Base-by-base conservation (phyloP, 2,113 vertebrate species). In the Pomatostomus ruficeps region DNA sequence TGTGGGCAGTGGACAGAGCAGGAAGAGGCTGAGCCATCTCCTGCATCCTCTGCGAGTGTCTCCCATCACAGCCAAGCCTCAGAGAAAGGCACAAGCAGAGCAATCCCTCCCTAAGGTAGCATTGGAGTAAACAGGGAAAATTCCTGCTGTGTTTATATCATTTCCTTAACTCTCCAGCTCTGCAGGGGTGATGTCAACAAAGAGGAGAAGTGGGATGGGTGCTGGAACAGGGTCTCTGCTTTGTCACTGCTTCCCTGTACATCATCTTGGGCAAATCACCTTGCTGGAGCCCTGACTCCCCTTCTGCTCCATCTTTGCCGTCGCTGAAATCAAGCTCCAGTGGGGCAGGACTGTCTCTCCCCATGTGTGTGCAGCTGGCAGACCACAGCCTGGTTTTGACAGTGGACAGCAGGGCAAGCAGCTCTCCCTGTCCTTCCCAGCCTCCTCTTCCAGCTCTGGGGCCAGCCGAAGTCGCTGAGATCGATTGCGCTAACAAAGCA, bases 401-500 rank as follows among this genome's bases (percentile, higher is more conserved):
- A 61, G 28, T 52, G 73, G 57, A 38, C n/a, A 54, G 54, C 12
- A 9, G 24, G 48, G 38, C 40, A 46, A 70, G 36, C 54, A 48
- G 83, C 61, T 26, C 20, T 38, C 61, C 43, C 52, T 52, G 62
- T 38, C 42, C 33, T 57, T 63, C 54, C 71, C 82, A 67, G 84
- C 52, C 70, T 75, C 80, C 72, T 42, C 63, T 62, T 63, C 71
- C 70, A 72, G 73, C 45, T 52, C 72, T 38, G 7, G 1, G 40
- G 77, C 40, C 89, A 83, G 85, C 67, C 74, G 42, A 89, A 98
- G 95, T 96, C 49, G 17, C 97, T 63, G 93, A 96, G 97, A 98
- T 98, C 82, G 68, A 98, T 96, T 97, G 97, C 91, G 63, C 94
- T 97, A 98, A 96, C 97, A 98, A 88, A 91, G 67, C 88, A 97